phyloP scores from a whole-genome alignment of 2,888 invertebrate species.

The Protophormia terraenovae region DNA sequence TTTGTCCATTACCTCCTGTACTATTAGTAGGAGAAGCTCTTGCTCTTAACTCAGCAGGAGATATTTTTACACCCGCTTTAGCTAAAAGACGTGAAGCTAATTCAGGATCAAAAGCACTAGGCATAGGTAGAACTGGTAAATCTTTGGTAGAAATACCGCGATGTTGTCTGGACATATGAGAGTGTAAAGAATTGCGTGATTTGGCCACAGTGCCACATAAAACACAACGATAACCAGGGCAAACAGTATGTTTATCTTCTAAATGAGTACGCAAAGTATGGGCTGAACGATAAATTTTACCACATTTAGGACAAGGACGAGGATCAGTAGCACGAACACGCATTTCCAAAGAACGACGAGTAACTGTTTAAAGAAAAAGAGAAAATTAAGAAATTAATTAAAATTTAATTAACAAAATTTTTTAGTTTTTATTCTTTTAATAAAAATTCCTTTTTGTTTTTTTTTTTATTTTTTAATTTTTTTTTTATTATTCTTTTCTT shows the following conservation, averaged over 20 bases:
- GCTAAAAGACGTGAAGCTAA: slow-evolving; percentile 92
- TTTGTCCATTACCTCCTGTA: slow-evolving; percentile 63
- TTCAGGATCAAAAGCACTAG: slow-evolving; percentile 94
- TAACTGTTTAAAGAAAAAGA: slow-evolving; percentile 82
- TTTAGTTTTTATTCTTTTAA: slow-evolving; percentile 7
- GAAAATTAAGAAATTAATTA: neutral
- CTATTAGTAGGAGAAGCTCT: slow-evolving; percentile 92
- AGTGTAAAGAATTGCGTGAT: slow-evolving; percentile 94
- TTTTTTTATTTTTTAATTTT: slow-evolving; percentile 45
- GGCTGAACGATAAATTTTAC: slow-evolving; percentile 95
- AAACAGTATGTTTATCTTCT: slow-evolving; percentile 96
- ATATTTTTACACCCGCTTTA: slow-evolving; percentile 93
- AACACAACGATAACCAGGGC: slow-evolving; percentile 95
- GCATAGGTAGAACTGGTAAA: slow-evolving; percentile 95
- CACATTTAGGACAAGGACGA: slow-evolving; percentile 95
- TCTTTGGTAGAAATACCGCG: slow-evolving; percentile 96
- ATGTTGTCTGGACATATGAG: slow-evolving; percentile 96
- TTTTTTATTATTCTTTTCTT: slow-evolving; percentile 32
- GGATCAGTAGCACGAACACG: slow-evolving; percentile 95
- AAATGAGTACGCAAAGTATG: slow-evolving; percentile 95
- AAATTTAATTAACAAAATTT: neutral
- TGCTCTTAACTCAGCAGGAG: slow-evolving; percentile 90
- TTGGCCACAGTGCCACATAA: slow-evolving; percentile 96
- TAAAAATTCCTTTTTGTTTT: slow-evolving; percentile 57
- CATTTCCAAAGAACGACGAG: slow-evolving; percentile 91